Evolutionary conservation across 37 sponge, comb jelly and placozoan species (phyloP), one percentile per base, ranked within the genome.

Genomic region (Amphimedon queenslandica): DNA sequence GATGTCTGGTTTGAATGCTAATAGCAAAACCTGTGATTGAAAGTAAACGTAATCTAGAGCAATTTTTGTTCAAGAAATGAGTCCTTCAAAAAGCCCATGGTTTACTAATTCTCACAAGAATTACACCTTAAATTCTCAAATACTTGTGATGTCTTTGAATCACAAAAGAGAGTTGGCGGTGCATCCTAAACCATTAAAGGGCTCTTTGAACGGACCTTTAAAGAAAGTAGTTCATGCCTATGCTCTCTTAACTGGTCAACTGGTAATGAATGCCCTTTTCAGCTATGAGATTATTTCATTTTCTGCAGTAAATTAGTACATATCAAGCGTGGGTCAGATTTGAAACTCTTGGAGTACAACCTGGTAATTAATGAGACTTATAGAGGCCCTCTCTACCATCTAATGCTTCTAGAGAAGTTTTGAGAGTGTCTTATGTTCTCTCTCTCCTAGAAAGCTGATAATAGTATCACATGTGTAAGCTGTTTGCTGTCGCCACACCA

Each of bases 21-120:
- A n/a, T n/a, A n/a, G 6, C 11, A 10, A 8, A 21, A 67, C 38
- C 23, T 32, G 21, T 32, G 20, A 36, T 11, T 10, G 13, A 60
- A 2, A 28, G 69, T 77, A 77, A 47, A 51, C 33, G 35, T 79
- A 64, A 38, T 79, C 80, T 38, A 61, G 71, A 10, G 33, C 18
- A 31, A 38, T 58, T 57, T 70, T 77, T 1, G 67, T 31, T 39
- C 55, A 38, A 61, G 58, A 5, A 56, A 60, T 69, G 25, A 77
- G 70, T 33, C 34, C 27, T 43, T 10, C 20, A n/a, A 20, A 79
- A 70, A 40, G 71, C 80, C 58, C 65, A 79, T n/a, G 80, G 53
- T 33, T 70, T 38, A 16, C 24, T 31, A 36, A 70, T 27, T 1
- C 25, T 27, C 8, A 79, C 71, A 28, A 79, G n/a, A 27, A 69